phyloP scores from a whole-genome alignment of 2,888 invertebrate genomes.

The Synanthedon formicaeformis region DNA sequence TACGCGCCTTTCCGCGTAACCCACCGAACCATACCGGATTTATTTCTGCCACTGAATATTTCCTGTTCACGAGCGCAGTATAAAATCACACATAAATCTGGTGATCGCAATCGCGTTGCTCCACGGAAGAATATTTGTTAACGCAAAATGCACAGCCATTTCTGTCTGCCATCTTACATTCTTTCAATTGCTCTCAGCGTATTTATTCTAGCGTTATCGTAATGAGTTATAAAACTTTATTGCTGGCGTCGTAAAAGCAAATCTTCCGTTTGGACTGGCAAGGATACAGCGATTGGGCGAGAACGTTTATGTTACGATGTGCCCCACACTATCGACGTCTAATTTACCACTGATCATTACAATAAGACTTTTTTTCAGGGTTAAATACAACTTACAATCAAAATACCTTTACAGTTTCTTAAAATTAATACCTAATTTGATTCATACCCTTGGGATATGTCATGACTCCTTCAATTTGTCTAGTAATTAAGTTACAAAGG shows the following conservation, averaged over 20 bases:
- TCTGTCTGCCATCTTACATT: constrained; percentile 24
- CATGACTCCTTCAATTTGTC: too few species aligned
- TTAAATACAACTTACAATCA: too few species aligned
- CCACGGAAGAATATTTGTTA: constrained; percentile 29
- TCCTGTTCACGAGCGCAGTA: constrained; percentile 19
- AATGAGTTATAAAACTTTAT: constrained; percentile 57
- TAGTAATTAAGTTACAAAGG: too few species aligned
- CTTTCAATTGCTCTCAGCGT: constrained; percentile 37
- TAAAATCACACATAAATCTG: constrained; percentile 35
- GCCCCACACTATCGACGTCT: constrained; percentile 1
- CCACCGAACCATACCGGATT: constrained; percentile 42
- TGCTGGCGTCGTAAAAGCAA: constrained; percentile 39
- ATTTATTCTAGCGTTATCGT: constrained; percentile 52
- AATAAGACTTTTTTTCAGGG: neutral
- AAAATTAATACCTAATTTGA: too few species aligned
- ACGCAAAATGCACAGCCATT: constrained; percentile 18
- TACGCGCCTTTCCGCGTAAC: constrained; percentile 25
- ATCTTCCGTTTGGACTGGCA: constrained; percentile 32
- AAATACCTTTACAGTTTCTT: too few species aligned
- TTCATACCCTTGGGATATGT: too few species aligned
- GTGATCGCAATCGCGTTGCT: constrained; percentile 28
- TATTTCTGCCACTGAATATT: constrained; percentile 38
- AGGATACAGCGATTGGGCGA: constrained; percentile 24
- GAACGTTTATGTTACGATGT: constrained; percentile 22
- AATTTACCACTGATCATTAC: neutral